phyloP scores from a whole-genome alignment of 2,113 vertebrate species.

The Sander vitreus region DNA sequence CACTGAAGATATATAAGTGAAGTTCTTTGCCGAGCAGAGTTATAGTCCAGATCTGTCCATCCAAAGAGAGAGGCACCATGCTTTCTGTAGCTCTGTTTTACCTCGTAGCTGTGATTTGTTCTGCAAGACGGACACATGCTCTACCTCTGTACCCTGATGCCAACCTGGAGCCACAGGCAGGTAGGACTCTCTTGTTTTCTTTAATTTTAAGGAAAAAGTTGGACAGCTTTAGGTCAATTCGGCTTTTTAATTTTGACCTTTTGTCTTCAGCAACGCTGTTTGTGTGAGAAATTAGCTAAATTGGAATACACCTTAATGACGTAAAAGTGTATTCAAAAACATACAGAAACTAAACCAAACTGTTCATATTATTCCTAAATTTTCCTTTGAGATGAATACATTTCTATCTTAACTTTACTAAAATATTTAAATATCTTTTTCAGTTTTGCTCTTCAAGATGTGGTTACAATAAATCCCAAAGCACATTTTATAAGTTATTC shows the following conservation, averaged over 20 bases:
- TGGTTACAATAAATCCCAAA: neutral
- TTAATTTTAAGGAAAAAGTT: neutral
- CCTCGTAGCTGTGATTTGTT: conserved; percentile 78
- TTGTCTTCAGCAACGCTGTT: neutral
- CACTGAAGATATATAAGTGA: conserved; percentile 79
- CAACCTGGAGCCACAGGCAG: conserved; percentile 74
- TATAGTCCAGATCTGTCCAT: conserved; percentile 48
- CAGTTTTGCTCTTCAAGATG: neutral
- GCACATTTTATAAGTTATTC: neutral
- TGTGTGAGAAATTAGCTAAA: neutral
- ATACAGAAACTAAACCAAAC: neutral
- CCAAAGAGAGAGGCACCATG: conserved; percentile 74
- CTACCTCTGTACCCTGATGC: conserved; percentile 81
- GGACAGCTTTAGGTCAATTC: neutral
- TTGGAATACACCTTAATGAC: neutral
- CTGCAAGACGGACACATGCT: conserved; percentile 66
- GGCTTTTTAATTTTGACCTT: neutral
- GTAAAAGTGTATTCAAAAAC: neutral
- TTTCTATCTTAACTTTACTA: neutral
- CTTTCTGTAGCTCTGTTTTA: conserved; percentile 71
- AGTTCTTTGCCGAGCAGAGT: conserved; percentile 38
- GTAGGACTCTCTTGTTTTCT: conserved; percentile 59
- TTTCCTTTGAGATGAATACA: neutral
- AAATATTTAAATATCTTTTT: neutral
- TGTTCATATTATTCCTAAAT: neutral